These are phyloP conservation scores for Bradypodion pumilum DNA, from an alignment of 2,797 vertebrate species.

Conservation along the genomic window DNA sequence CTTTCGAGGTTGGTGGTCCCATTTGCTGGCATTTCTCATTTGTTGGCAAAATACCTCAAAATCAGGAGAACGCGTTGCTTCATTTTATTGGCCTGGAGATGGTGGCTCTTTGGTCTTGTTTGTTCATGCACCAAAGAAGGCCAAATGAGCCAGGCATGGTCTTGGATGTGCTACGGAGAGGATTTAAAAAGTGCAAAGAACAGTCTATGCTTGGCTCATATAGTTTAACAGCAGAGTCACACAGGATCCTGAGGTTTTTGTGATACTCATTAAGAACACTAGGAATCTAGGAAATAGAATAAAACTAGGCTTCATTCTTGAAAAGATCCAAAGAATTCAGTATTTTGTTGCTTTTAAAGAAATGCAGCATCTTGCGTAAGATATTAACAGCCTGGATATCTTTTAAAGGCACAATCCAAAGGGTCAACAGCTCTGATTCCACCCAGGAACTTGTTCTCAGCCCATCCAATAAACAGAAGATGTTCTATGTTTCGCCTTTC, in stretches of 20 bases:
- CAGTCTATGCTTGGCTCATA: not conserved
- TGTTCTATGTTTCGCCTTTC: not conserved
- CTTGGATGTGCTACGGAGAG: not conserved
- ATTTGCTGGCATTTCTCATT: slow-evolving; percentile 17
- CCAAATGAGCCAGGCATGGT: not conserved
- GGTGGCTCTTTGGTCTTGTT: not conserved
- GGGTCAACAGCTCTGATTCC: not conserved
- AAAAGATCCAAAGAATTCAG: not conserved
- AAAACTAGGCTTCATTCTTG: not conserved
- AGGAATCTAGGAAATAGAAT: too few species aligned
- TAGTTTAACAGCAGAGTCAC: not conserved
- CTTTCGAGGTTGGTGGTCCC: slow-evolving; percentile 43
- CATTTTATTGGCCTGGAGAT: slow-evolving; percentile 17
- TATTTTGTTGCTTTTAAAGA: not conserved
- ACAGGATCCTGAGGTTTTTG: slow-evolving; percentile 10
- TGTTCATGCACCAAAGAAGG: slow-evolving; percentile 2
- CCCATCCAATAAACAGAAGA: not conserved
- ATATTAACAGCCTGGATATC: not conserved
- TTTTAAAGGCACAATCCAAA: not conserved
- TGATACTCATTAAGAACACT: not conserved
- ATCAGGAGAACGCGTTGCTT: slow-evolving; percentile 25
- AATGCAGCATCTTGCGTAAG: not conserved
- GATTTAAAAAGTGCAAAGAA: not conserved
- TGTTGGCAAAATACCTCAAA: slow-evolving; percentile 32
- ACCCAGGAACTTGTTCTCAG: not conserved